Conservation (phyloP, 2,888 invertebrate genomes). For the Phymatocera aterrima region DNA sequence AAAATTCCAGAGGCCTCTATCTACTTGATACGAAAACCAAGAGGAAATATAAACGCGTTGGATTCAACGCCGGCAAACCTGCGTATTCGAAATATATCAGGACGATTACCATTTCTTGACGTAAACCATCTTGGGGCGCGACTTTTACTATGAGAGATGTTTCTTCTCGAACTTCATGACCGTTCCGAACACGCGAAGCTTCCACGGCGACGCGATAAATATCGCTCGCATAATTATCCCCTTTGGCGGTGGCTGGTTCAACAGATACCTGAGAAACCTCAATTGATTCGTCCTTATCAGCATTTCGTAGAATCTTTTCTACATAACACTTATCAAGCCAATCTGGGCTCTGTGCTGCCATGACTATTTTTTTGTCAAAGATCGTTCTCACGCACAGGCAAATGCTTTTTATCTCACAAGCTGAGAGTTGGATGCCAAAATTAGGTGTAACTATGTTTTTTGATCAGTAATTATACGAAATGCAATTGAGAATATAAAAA, state of each 20-base stretch:
- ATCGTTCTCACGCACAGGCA: too few relatives aligned
- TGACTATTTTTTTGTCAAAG: background rate
- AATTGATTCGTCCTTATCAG: constrained; percentile 62
- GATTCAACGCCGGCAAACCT: too few relatives aligned
- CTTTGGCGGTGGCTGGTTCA: constrained; percentile 67
- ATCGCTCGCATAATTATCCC: constrained; percentile 71
- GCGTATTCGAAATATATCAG: background rate
- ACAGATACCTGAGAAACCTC: constrained; percentile 59
- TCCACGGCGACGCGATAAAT: constrained; percentile 64
- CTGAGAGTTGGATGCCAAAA: too few relatives aligned
- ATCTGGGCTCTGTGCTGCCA: constrained; percentile 46
- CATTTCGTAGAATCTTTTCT: constrained; percentile 61
- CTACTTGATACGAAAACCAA: constrained; percentile 53
- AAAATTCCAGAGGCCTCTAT: constrained; percentile 60
- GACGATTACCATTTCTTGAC: background rate
- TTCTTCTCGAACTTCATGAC: constrained; percentile 57
- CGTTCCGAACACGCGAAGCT: constrained; percentile 51
- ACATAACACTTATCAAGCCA: constrained; percentile 65
- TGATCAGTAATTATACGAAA: too few relatives aligned
- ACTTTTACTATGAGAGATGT: constrained; percentile 66
- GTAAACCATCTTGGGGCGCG: constrained; percentile 63
- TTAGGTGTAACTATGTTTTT: too few relatives aligned
- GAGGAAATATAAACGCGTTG: background rate
- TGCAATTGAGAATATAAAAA: too few relatives aligned
- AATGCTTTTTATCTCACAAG: too few relatives aligned